A percentile compares a stretch with the other conserved stretches of the same genome.
These are phyloP conservation scores for Margaritifera margaritifera DNA, from an alignment of 2,888 invertebrate species.

Conservation along the genomic window DNA sequence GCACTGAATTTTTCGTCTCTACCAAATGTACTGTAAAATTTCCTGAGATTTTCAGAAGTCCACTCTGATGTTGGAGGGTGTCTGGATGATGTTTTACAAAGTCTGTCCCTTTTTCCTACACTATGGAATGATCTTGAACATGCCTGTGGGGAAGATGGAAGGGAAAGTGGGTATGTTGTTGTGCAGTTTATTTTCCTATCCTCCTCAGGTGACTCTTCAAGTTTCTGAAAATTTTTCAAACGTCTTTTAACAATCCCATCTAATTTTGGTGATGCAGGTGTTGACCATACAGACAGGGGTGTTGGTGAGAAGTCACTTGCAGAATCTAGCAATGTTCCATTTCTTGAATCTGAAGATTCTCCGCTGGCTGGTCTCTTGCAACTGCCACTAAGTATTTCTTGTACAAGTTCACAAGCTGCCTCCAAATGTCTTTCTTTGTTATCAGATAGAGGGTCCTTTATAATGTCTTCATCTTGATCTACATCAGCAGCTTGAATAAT, in stretches of 20 bases:
- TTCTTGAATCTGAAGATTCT: slow-evolving; percentile 38
- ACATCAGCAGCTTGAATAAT: slow-evolving; percentile 12
- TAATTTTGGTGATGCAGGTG: slow-evolving; percentile 52
- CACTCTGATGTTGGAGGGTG: no score
- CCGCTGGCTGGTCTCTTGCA: slow-evolving; percentile 34
- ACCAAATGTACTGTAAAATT: slow-evolving; percentile 28
- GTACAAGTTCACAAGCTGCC: slow-evolving; percentile 24
- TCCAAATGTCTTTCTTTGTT: slow-evolving; percentile 33
- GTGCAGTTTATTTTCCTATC: slow-evolving; percentile 1
- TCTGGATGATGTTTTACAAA: no score
- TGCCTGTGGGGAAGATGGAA: slow-evolving; percentile 6
- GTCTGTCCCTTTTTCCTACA: slow-evolving; percentile 12
- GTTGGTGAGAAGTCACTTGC: slow-evolving; percentile 41
- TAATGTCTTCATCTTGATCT: slow-evolving; percentile 22
- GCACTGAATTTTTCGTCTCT: slow-evolving; percentile 45
- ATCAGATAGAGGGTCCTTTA: slow-evolving; percentile 33
- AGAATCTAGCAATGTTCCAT: slow-evolving; percentile 38
- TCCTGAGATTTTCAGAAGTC: slow-evolving; percentile 15
- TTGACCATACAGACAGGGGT: slow-evolving; percentile 40
- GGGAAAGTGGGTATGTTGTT: slow-evolving; percentile 10
- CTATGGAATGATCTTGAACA: slow-evolving; percentile 20
- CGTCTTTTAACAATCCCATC: slow-evolving; percentile 55
- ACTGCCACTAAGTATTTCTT: slow-evolving; percentile 23
- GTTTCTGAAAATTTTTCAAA: slow-evolving; percentile 46
- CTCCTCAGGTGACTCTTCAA: slow-evolving; percentile 31